Evolutionary conservation across 37 sponge, comb jelly and placozoan species (phyloP).

Genomic region (Cliona cf. orientalis): DNA sequence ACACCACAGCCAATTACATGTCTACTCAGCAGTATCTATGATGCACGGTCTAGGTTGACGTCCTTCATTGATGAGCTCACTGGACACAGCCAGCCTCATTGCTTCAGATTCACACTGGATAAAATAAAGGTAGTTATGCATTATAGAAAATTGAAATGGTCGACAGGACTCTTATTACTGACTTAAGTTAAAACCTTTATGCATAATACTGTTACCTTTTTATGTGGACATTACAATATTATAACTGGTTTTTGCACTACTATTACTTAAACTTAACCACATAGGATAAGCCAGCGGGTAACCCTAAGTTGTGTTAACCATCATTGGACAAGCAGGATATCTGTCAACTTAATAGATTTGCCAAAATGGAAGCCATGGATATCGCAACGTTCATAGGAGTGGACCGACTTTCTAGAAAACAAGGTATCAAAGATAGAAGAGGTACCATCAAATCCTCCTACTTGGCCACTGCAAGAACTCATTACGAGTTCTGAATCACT

Average conservation of each 20-base stretch:
- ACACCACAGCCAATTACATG: conserved; percentile 8
- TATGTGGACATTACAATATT: background rate
- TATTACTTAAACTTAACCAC: background rate
- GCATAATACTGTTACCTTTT: background rate
- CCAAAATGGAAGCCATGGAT: conserved; percentile 30
- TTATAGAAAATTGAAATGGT: conserved; percentile 42
- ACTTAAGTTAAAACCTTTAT: background rate
- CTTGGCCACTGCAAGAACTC: background rate
- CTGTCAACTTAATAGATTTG: background rate
- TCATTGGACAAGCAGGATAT: conserved; percentile 5
- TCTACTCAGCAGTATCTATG: conserved; percentile 11
- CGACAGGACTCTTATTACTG: background rate
- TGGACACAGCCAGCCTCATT: conserved; percentile 27
- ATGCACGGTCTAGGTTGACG: conserved; percentile 25
- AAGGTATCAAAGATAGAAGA: background rate
- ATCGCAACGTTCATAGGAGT: background rate
- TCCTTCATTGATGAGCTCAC: conserved; percentile 22
- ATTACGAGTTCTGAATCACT: background rate
- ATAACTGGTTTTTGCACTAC: background rate
- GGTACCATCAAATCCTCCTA: background rate
- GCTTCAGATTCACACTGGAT: conserved; percentile 34
- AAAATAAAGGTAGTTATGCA: conserved; percentile 26
- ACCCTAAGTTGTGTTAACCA: background rate
- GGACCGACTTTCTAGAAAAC: background rate
- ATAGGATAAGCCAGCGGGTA: conserved; percentile 3